Evolutionary conservation across 2,888 invertebrate genomes (phyloP), one percentile per base, ranked within the genome.

Genomic region (Zhengitettix transpicula): DNA sequence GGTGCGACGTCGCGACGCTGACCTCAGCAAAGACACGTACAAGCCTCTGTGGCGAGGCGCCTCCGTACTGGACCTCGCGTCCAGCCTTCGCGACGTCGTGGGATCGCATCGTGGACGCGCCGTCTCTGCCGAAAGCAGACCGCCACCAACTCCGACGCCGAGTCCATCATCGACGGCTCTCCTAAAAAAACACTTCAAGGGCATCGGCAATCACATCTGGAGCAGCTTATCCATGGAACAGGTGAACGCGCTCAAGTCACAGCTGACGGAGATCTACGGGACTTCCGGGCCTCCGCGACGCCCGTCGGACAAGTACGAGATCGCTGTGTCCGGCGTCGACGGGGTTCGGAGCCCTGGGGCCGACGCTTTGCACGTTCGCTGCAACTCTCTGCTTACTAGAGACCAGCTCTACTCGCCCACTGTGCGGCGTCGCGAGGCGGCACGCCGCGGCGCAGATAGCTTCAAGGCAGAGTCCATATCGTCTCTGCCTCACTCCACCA

Each of bases 141-240:
- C 47, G n/a, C 44, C 47, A 17, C 14, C 51, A 42, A 40, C 28
- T 44, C n/a, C 41, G 14, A 40, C 54, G 17, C 55, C 40, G 7
- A n/a, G 14, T 7, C 55, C 55, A 7, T 40, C 55, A 14, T 40
- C 55, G 14, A 28, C 40, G 40, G 40, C 14, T 1, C 11, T 40
- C 40, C 11, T 11, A n/a, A 62, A 17, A 58, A 64, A 54, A 11
- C 63, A 61, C 12, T 62, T 63, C 15, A 62, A 63, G 28, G 85
- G 87, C 10, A 78, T 89, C 12, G 88, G 88, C 10, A 85, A 82
- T 67, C 81, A 85, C 61, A 77, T 90, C 58, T 89, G 89, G 81
- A 89, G 89, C 68, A 89, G 90, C 67, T 74, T 91, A 53, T 89
- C 90, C 1, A 82, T 85, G 73, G 89, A 91, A 64, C 90, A 91